Conservation (phyloP, 2,113 vertebrate species). For the Sinocyclocheilus anophthalmus region DNA sequence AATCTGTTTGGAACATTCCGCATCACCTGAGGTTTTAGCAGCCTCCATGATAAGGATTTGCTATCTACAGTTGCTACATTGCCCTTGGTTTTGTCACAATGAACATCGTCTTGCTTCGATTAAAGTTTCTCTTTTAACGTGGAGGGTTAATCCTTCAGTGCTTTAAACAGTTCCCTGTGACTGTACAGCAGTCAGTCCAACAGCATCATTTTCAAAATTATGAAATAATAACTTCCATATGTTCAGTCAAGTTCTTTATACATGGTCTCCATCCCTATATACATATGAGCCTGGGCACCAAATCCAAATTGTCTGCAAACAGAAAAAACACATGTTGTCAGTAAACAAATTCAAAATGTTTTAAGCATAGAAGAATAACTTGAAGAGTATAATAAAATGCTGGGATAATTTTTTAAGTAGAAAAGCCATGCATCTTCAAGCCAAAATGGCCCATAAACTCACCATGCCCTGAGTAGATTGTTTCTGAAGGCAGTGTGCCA, state of each 20-base stretch:
- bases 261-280: constrained; percentile 34
- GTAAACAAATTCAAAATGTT: neutral
- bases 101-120: constrained; percentile 12
- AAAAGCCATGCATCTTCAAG: neutral
- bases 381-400: neutral
- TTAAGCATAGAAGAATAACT: neutral
- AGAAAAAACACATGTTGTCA: constrained; percentile 24
- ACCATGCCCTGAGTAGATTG: constrained; percentile 37
- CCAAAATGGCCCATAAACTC: constrained; percentile 8
- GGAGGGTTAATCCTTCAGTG: constrained; percentile 16
- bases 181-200: constrained; percentile 10
- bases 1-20: constrained; percentile 81
- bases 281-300: constrained; percentile 12
- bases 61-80: constrained; percentile 48
- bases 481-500: constrained; percentile 30
- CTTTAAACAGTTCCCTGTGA: constrained; percentile 29
- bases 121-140: constrained; percentile 12
- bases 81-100: constrained; percentile 57
- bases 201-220: constrained; percentile 23
- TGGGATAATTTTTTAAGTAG: neutral
- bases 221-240: constrained; percentile 21
- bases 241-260: constrained; percentile 34
- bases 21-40: constrained; percentile 85
- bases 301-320: constrained; percentile 45
- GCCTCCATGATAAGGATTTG: constrained; percentile 90